phyloP scores from a whole-genome alignment of 30 jellyfish, hydroid and myxozoan genomes.

The Hydractinia echinata region DNA sequence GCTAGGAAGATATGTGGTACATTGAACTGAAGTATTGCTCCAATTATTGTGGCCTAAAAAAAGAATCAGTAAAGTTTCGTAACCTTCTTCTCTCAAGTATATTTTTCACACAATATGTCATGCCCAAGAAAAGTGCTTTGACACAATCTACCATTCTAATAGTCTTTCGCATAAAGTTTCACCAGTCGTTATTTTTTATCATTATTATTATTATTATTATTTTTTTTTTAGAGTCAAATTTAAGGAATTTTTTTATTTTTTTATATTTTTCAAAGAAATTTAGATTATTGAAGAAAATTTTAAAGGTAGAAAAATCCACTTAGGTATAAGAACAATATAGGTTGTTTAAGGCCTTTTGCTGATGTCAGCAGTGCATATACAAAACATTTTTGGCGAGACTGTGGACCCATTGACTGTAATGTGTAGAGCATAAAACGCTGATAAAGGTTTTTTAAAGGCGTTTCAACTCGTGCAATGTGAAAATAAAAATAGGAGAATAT shows the following conservation, averaged over 20 bases:
- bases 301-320: background rate
- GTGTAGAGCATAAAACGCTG: too few species aligned
- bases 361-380: too few species aligned
- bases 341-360: too few species aligned
- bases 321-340: too few species aligned
- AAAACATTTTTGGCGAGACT: background rate
- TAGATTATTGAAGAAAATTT: background rate
- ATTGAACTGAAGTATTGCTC: conserved; percentile 68
- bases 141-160: background rate
- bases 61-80: background rate
- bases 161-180: background rate
- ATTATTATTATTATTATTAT: too few species aligned
- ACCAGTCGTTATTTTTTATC: too few species aligned
- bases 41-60: conserved; percentile 72
- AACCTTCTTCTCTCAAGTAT: too few species aligned
- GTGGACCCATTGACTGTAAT: background rate
- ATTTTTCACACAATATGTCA: background rate
- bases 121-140: too few species aligned
- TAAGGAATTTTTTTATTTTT: background rate
- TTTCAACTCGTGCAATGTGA: too few species aligned
- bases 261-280: background rate
- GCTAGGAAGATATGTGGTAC: conserved; percentile 72
- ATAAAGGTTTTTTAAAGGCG: too few species aligned
- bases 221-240: background rate
- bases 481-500: too few species aligned